Base-by-base conservation (phyloP, 2,797 vertebrate species). In the Scomberomorus guttatus region DNA sequence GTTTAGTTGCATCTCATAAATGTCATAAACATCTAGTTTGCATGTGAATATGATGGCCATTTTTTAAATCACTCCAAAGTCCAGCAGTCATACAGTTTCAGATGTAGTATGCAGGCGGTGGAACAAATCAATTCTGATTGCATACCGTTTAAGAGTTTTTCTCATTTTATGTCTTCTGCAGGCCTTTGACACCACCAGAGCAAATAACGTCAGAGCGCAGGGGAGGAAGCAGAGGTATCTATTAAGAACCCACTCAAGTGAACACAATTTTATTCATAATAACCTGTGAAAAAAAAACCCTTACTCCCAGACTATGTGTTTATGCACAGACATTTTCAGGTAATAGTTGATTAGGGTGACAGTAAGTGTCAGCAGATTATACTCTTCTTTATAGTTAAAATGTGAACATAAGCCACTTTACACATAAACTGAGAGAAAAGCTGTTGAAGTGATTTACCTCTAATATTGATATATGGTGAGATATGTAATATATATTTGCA, bases 131-230 rank as follows among this genome's bases (percentile, higher is more conserved):
- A 66, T 46, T 68, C 34, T 70, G 60, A 69, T 63, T 83, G 74
- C n/a, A 72, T 71, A 59, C 39, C 4, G 59, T 69, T 54, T 39
- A 56, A 74, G 46, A 32, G 46, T 12, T 81, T 71, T 83, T 79
- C 70, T 85, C 87, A 84, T 91, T 87, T 73, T 37, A 55, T 32
- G 48, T 76, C 24, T 50, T 74, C 52, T 61, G 37, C 61, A 70
- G 59, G 76, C 77, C 79, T 88, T 72, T 85, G 85, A 83, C 77
- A 68, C 69, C 77, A 62, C 72, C 51, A 54, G 20, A 63, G 75
- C 67, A 82, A 86, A 86, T 59, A 80, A 50, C 18, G 6, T 66
- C 73, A 75, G 65, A 65, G 52, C 64, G 58, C 54, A 25, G 1
- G 61, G 69, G 50, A 55, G 13, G 14, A 66, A 62, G 77, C 52